Base-by-base conservation (phyloP, 2,888 invertebrate species). In the Latrodectus elegans region DNA sequence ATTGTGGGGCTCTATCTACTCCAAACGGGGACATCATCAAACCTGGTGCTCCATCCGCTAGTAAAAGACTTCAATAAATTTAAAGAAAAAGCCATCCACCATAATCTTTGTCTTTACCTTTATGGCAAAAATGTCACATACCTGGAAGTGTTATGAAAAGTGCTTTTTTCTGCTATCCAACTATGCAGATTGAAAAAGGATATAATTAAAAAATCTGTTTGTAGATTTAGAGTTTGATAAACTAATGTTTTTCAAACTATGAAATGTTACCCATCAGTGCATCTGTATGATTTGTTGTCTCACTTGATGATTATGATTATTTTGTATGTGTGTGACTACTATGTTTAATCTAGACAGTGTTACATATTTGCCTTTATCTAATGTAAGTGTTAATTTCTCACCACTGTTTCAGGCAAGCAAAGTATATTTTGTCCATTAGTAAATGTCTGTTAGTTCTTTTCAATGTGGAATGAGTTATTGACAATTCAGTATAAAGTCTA, bases 51-150 rank as follows among this genome's bases (percentile, higher is more conserved):
- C 79, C 78, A 51, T 78, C 88, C 74, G 49, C 79, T 65, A 83
- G 71, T 55, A 77, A 82, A 79, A 83, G 83, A 75, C 79, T 83
- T 60, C 83, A 82, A 78, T 80, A 73, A 85, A 75, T 78, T 78
- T 55, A 68, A 60, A 70, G 49, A 70, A 77, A 81, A 64, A 51
- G 60, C 79, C 85, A 85, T 79, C 85, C 79, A 79, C 79, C 84
- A 70, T 84, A 77, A 60, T n/a, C 84, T 76, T 77, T 79, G 51
- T 74, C 84, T 77, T 71, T 60, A 83, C 70, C 53, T 65, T 79
- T 77, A 49, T 26, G 60, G 17, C 26, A 65, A 78, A 68, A 64
- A 52, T 72, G 65, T 76, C 67, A 49, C 77, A 52, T 67, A 68
- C 38, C 78, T 38, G 55, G 52, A 77, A 65, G 22, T 26, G 22